Percentiles rank a stretch among this genome's conserved stretches.
phyloP scores from a whole-genome alignment of 2,113 vertebrate genomes.

The Ophthalmolycus amberensis region DNA sequence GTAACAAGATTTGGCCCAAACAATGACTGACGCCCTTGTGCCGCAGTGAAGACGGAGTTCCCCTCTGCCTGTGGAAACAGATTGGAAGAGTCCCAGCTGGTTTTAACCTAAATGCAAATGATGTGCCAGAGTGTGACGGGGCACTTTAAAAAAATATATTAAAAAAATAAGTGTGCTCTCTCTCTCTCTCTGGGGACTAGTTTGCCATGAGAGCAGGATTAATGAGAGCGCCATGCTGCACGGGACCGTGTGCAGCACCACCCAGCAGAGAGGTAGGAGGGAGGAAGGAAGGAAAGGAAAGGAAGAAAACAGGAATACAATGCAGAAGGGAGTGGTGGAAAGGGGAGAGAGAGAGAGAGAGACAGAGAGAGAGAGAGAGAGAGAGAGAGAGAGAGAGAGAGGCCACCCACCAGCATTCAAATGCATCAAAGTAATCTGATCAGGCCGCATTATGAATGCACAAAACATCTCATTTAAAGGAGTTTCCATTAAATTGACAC shows the following conservation, averaged over 20 bases:
- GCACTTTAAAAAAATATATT: slow-evolving; percentile 51
- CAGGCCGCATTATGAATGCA: slow-evolving; percentile 52
- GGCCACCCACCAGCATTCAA: slow-evolving; percentile 61
- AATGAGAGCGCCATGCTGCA: slow-evolving; percentile 70
- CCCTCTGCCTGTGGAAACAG: slow-evolving; percentile 64
- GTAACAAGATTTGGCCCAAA: slow-evolving; percentile 60
- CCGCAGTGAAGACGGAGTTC: slow-evolving; percentile 57
- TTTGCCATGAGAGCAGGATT: slow-evolving; percentile 76
- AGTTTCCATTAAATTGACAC: slow-evolving; percentile 48
- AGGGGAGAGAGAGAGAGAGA: slow-evolving; percentile 7
- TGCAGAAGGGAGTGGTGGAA: slow-evolving; percentile 3
- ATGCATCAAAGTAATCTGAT: slow-evolving; percentile 73
- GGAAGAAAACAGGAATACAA: slow-evolving; percentile 1
- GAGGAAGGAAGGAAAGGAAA: neutral
- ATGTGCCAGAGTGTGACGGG: slow-evolving; percentile 70
- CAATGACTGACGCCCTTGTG: slow-evolving; percentile 63
- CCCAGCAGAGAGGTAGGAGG: slow-evolving; percentile 1
- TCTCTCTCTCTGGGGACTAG: slow-evolving; percentile 57
- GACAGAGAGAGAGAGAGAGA: slow-evolving; percentile 9
- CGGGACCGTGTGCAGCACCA: slow-evolving; percentile 33
- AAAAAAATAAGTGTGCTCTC: slow-evolving; percentile 34
- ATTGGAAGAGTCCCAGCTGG: slow-evolving; percentile 65
- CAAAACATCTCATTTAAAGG: slow-evolving; percentile 52
- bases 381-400: neutral
- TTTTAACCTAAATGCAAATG: slow-evolving; percentile 80